These are phyloP conservation scores for Telmatherina bonti DNA, from an alignment of 2,797 vertebrate species.

Conservation along the genomic window DNA sequence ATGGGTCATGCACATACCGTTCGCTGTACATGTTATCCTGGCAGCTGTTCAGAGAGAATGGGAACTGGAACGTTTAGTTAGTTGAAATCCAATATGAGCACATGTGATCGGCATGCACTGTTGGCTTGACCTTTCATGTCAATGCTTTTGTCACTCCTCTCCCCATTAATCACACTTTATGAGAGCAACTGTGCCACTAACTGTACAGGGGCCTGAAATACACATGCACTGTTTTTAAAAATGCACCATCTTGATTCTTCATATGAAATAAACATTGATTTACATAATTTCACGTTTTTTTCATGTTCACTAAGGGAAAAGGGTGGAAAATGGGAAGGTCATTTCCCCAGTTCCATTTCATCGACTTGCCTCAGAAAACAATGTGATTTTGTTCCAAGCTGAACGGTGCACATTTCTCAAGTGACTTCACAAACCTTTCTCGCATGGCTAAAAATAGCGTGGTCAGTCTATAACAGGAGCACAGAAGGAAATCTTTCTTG, in stretches of 20 bases:
- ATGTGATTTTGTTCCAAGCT: background rate
- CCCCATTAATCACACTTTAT: constrained; percentile 56
- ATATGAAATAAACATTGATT: background rate
- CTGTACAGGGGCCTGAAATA: constrained; percentile 16
- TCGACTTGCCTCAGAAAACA: background rate
- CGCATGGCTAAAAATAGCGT: background rate
- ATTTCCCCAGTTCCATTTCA: background rate
- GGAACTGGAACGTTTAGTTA: constrained; percentile 34
- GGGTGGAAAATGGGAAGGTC: background rate
- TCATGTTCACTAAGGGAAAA: background rate
- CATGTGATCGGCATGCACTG: constrained; percentile 12
- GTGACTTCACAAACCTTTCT: background rate
- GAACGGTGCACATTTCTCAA: background rate
- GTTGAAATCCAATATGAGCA: constrained; percentile 28
- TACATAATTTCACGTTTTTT: background rate
- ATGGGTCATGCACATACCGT: constrained; percentile 30
- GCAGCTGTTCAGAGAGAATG: constrained; percentile 9
- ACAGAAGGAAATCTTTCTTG: background rate
- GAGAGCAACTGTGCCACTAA: constrained; percentile 21
- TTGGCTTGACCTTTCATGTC: constrained; percentile 15
- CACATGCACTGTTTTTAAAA: constrained; percentile 10
- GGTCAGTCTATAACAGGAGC: background rate
- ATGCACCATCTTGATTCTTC: background rate
- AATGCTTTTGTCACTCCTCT: constrained; percentile 19
- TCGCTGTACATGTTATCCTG: constrained; percentile 29